These are phyloP conservation scores for Muricea muricata DNA, from an alignment of 92 coral and sea anemone species.

Conservation along the genomic window DNA sequence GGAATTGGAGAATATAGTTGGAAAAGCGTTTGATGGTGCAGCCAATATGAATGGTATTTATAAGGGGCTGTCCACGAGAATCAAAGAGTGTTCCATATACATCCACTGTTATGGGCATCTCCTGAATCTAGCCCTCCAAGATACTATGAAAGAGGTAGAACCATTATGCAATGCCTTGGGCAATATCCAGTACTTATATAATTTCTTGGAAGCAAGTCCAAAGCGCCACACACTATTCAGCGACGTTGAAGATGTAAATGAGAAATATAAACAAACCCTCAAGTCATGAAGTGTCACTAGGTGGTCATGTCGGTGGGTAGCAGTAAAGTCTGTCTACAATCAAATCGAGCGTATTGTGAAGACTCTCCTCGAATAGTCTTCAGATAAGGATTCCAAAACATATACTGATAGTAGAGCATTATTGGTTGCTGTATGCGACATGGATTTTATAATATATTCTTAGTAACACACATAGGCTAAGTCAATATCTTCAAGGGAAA, in stretches of 20 bases:
- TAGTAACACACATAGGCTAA: background rate
- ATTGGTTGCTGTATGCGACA: background rate
- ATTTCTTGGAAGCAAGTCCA: slow-evolving; percentile 55
- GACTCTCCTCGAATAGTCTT: background rate
- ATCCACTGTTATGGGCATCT: slow-evolving; percentile 58
- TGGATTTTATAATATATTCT: background rate
- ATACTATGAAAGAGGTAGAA: slow-evolving; percentile 54
- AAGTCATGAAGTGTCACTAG: slow-evolving; percentile 27
- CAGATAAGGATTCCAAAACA: background rate
- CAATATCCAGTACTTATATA: slow-evolving; percentile 41
- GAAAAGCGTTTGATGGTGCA: slow-evolving; percentile 50
- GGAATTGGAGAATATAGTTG: slow-evolving; percentile 47
- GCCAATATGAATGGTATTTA: slow-evolving; percentile 48
- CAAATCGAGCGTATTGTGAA: background rate
- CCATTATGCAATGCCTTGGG: slow-evolving; percentile 43
- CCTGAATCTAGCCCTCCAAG: slow-evolving; percentile 51
- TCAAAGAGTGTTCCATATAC: slow-evolving; percentile 54
- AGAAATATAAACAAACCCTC: slow-evolving; percentile 8
- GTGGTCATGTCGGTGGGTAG: background rate
- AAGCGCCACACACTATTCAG: slow-evolving; percentile 54
- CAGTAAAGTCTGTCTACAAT: background rate
- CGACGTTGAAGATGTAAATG: slow-evolving; percentile 33
- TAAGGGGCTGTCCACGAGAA: slow-evolving; percentile 47
- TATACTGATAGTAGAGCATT: background rate
- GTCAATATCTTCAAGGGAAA: background rate